Evolutionary conservation across 2,797 vertebrate species (phyloP).

Genomic region (Ctenochaetus hawaiiensis): DNA sequence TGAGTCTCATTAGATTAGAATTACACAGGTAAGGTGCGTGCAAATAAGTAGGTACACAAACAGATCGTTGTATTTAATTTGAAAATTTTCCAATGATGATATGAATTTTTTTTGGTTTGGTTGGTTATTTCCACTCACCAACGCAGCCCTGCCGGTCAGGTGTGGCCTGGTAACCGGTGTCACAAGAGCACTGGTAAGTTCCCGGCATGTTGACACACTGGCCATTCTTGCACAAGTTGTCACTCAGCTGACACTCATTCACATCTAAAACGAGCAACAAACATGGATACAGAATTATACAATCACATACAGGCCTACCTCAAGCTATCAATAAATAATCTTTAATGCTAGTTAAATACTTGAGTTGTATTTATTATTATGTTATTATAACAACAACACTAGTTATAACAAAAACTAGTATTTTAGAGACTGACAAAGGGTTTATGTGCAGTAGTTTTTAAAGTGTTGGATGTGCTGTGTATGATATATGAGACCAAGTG

Average conservation of each 20-base stretch:
- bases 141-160: constrained; percentile 92
- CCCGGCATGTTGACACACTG: constrained; percentile 92
- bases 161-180: constrained; percentile 91
- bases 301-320: neutral
- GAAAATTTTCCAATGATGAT: neutral
- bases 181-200: constrained; percentile 94
- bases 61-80: neutral
- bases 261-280: constrained; percentile 83
- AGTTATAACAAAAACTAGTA: neutral
- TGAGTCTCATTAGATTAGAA: neutral
- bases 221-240: constrained; percentile 91
- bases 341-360: too few relatives aligned
- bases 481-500: constrained; percentile 11
- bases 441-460: neutral
- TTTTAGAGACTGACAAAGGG: neutral
- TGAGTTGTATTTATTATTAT: too few relatives aligned
- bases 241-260: constrained; percentile 92
- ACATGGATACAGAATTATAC: neutral
- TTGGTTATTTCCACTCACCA: constrained; percentile 81
- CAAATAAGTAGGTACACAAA: too few relatives aligned
- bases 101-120: neutral
- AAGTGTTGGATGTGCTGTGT: neutral
- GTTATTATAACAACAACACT: too few relatives aligned
- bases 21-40: neutral
- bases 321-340: neutral